Base-by-base conservation (phyloP, 2,113 vertebrate species). In the Falcunculus frontatus region DNA sequence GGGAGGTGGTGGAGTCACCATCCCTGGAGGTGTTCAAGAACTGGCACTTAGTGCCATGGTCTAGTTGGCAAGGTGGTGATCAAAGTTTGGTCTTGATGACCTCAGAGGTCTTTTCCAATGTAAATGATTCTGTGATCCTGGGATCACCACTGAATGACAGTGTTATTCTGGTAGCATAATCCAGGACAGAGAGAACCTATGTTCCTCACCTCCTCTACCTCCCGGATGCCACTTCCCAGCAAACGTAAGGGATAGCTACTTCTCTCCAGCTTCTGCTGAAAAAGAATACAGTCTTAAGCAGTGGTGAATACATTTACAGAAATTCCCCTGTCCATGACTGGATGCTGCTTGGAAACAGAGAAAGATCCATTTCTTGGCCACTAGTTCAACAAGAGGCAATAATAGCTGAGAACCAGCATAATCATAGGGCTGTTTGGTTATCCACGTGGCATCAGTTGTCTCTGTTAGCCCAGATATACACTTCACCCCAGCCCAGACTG, bases 401-500 rank as follows among this genome's bases (percentile, higher is more conserved):
- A 59, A 19, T 16, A 68, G 41, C 57, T 21, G 4, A 91, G 39
- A 77, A 46, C 27, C 46, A 59, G n/a, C 42, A 44, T 13, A 55
- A 27, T 67, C 42, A 80, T 50, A 57, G 82, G 44, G 70, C 44
- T 79, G 19, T 41, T 73, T 93, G 78, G 69, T 72, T 72, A 87
- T 59, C 60, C 56, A 63, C 39, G 47, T 1, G 1, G 62, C 60
- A 87, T 75, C 87, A 59, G 37, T 22, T 78, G 60, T 67, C 81
- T 87, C 53, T 82, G 55, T 57, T 63, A 89, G 65, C 62, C 56
- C 57, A 90, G 67, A 67, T 56, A 93, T 3, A 72, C 59, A 3
- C 76, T 85, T 83, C 78, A 63, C 22, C 30, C 32, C 72, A 55
- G 72, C 64, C 67, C 82, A 74, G 35, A 49, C 47, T 94, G 93